Evolutionary conservation across 2,797 vertebrate species (phyloP).

Genomic region (Sebastes steindachneri): DNA sequence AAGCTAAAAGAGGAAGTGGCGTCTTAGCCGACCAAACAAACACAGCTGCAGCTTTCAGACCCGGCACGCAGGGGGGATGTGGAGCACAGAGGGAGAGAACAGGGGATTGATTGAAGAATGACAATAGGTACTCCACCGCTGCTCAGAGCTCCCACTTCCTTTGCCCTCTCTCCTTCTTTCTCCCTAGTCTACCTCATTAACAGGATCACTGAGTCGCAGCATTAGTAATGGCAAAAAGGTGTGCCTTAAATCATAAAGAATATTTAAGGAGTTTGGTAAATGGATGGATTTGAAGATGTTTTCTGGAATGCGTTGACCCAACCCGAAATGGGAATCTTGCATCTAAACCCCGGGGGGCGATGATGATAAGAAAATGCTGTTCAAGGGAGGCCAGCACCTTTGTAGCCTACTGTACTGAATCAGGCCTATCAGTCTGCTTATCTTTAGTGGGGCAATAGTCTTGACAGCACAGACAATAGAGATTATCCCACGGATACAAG

Average conservation of each 20-base stretch:
- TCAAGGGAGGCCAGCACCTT: constrained; percentile 48
- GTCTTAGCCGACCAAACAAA: constrained; percentile 85
- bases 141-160: constrained; percentile 65
- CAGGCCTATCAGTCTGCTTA: constrained; percentile 63
- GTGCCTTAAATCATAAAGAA: background rate
- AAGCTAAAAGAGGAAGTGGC: constrained; percentile 83
- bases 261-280: background rate
- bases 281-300: constrained; percentile 2
- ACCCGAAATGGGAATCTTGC: constrained; percentile 48
- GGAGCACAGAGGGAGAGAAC: constrained; percentile 69
- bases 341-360: constrained; percentile 36
- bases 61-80: constrained; percentile 73
- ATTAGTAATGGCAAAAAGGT: background rate
- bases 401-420: constrained; percentile 49
- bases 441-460: constrained; percentile 75
- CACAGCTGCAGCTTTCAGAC: constrained; percentile 85
- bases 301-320: constrained; percentile 55
- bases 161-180: constrained; percentile 38
- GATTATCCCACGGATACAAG: constrained; percentile 39
- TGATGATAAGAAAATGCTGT: constrained; percentile 63
- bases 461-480: constrained; percentile 58
- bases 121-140: constrained; percentile 78
- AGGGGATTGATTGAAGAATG: constrained; percentile 79
- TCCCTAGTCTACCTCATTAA: constrained; percentile 45
- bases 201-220: constrained; percentile 2